Percentiles rank a stretch among this genome's conserved stretches.
These are phyloP conservation scores for Caenorhabditis sinica DNA, from an alignment of 2,888 invertebrate species.

Conservation along the genomic window DNA sequence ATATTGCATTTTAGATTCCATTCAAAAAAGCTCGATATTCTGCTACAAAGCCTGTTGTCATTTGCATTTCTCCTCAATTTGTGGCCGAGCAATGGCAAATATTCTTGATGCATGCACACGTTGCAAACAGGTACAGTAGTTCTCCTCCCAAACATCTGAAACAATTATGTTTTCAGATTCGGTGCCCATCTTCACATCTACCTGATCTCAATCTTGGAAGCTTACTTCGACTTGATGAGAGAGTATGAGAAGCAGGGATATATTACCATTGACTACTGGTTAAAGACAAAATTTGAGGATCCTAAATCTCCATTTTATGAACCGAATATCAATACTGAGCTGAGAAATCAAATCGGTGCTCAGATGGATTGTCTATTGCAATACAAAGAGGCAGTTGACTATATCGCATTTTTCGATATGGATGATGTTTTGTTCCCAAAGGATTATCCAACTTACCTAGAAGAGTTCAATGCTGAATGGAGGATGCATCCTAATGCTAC, in stretches of 20 bases:
- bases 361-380: slow-evolving; percentile 62
- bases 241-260: slow-evolving; percentile 68
- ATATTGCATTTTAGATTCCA: slow-evolving; percentile 53
- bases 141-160: no score
- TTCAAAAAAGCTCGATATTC: slow-evolving; percentile 44
- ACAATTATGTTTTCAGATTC: slow-evolving; percentile 52
- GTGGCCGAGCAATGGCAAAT: slow-evolving; percentile 71
- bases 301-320: slow-evolving; percentile 63
- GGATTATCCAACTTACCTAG: slow-evolving; percentile 55
- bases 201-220: slow-evolving; percentile 61
- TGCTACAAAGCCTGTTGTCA: slow-evolving; percentile 53
- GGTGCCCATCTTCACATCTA: slow-evolving; percentile 68
- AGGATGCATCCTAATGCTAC: background rate
- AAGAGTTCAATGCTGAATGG: slow-evolving; percentile 52
- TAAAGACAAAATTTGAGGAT: slow-evolving; percentile 45
- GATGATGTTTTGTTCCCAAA: slow-evolving; percentile 70
- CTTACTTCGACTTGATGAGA: slow-evolving; percentile 65
- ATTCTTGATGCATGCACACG: slow-evolving; percentile 66
- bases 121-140: slow-evolving; percentile 51
- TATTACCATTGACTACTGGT: slow-evolving; percentile 64
- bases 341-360: slow-evolving; percentile 67
- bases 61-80: slow-evolving; percentile 68
- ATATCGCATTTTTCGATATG: slow-evolving; percentile 69
- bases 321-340: slow-evolving; percentile 67
- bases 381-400: slow-evolving; percentile 68